These are phyloP conservation scores for Sebastes steindachneri DNA, from an alignment of 2,797 vertebrate species.

Conservation along the genomic window DNA sequence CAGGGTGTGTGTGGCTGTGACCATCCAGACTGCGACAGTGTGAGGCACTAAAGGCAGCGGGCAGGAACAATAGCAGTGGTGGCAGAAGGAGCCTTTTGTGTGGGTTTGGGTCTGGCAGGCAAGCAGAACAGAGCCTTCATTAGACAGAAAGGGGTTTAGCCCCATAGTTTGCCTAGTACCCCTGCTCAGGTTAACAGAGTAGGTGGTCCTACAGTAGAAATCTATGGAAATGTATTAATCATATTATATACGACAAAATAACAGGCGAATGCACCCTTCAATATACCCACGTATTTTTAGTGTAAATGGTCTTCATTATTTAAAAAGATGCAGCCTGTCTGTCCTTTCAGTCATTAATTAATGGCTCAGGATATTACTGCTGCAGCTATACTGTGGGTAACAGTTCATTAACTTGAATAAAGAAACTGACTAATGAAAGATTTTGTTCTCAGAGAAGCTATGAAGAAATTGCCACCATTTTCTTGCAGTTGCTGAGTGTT, in stretches of 20 bases:
- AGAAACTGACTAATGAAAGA: neutral
- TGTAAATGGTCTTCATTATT: neutral
- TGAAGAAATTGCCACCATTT: neutral
- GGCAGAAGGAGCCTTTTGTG: conserved; percentile 79
- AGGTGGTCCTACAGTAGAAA: conserved; percentile 18
- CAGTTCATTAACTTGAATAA: neutral
- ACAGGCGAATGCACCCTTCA: neutral
- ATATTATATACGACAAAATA: neutral
- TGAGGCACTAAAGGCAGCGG: conserved; percentile 61
- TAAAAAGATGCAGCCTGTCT: neutral
- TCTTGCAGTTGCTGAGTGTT: neutral
- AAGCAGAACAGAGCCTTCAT: conserved; percentile 71
- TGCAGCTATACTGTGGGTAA: neutral
- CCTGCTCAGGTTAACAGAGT: conserved; percentile 35
- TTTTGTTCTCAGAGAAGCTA: neutral
- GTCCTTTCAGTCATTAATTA: neutral
- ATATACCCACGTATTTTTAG: neutral
- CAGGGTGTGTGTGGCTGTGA: conserved; percentile 47
- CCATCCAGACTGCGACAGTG: conserved; percentile 66
- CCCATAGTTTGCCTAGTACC: conserved; percentile 30
- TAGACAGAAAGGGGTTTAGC: conserved; percentile 39
- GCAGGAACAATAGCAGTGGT: conserved; percentile 72
- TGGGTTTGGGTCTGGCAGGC: conserved; percentile 56
- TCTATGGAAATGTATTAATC: neutral
- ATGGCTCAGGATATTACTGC: neutral